Conservation (phyloP, 1,140 invertebrate genomes). For the Brachionus sp. region DNA sequence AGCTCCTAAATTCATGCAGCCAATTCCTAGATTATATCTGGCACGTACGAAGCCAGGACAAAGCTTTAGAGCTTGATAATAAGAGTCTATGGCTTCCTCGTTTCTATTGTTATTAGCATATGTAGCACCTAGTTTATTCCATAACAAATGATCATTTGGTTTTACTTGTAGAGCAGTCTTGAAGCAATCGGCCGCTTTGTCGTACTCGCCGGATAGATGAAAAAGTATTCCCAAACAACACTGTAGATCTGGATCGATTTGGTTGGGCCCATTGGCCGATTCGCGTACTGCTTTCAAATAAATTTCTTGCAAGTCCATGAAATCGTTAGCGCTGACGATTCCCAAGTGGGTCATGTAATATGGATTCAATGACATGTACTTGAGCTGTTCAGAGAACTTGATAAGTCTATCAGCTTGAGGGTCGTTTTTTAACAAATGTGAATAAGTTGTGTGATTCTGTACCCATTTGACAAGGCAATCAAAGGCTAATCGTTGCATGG, state of each 20-base stretch:
- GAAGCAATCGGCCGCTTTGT: slow-evolving; percentile 94
- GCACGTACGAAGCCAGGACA: slow-evolving; percentile 92
- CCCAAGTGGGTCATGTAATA: slow-evolving; percentile 30
- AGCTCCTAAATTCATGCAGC: slow-evolving; percentile 90
- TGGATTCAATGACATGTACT: neutral
- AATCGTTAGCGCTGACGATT: neutral
- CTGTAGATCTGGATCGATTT: slow-evolving; percentile 47
- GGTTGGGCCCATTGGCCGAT: neutral
- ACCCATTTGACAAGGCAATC: slow-evolving; percentile 71
- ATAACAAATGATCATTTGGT: slow-evolving; percentile 82
- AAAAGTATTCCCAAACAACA: slow-evolving; percentile 90
- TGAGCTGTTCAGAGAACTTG: neutral
- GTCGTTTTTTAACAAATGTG: slow-evolving; percentile 65
- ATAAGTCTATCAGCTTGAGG: slow-evolving; percentile 49
- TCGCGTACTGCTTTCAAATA: slow-evolving; percentile 41
- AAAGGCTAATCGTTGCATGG: slow-evolving; percentile 63
- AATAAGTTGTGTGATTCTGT: slow-evolving; percentile 77
- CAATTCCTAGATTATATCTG: slow-evolving; percentile 93
- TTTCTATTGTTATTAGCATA: slow-evolving; percentile 89
- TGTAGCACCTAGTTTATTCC: slow-evolving; percentile 95
- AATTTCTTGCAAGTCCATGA: slow-evolving; percentile 37
- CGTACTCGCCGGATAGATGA: slow-evolving; percentile 86
- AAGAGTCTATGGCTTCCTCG: slow-evolving; percentile 92
- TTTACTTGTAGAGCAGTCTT: slow-evolving; percentile 76
- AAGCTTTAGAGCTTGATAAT: slow-evolving; percentile 81